Evolutionary conservation across 2,797 vertebrate genomes (phyloP).

Genomic region (Gymnoscopelus microlampas): DNA sequence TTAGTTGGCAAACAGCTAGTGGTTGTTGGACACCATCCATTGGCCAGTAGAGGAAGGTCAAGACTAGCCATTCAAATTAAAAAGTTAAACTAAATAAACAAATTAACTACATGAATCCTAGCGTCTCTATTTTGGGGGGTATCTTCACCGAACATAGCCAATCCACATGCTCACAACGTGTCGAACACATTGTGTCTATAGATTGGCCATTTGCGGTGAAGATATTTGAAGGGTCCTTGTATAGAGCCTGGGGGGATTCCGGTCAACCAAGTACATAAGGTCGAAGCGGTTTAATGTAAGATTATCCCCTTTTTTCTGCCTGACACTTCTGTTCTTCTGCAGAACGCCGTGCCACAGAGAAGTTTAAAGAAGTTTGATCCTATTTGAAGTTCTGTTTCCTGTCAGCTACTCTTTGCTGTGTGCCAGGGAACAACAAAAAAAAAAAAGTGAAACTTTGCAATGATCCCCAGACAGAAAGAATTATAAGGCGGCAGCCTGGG

Average conservation of each 20-base stretch:
- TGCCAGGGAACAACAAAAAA: constrained; percentile 23
- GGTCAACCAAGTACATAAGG: too few relatives aligned
- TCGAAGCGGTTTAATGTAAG: background rate
- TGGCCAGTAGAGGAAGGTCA: constrained; percentile 57
- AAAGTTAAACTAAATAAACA: constrained; percentile 35
- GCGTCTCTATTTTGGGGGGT: too few relatives aligned
- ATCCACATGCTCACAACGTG: too few relatives aligned
- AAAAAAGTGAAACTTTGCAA: constrained; percentile 47
- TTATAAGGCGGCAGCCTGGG: constrained; percentile 57
- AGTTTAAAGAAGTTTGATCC: constrained; percentile 44
- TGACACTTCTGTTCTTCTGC: constrained; percentile 42
- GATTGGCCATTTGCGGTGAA: too few relatives aligned
- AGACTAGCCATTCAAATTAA: constrained; percentile 35
- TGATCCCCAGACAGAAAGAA: constrained; percentile 55
- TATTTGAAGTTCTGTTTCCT: constrained; percentile 42
- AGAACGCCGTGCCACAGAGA: constrained; percentile 12
- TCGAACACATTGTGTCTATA: too few relatives aligned
- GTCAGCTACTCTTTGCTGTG: constrained; percentile 42
- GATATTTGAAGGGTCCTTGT: too few relatives aligned
- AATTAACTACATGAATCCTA: constrained; percentile 24
- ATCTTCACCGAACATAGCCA: too few relatives aligned
- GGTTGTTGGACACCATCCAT: constrained; percentile 33
- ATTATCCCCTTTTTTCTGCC: constrained; percentile 35
- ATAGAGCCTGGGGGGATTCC: too few relatives aligned
- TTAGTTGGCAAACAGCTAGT: constrained; percentile 61